Base-by-base conservation (phyloP, 35 echinoderm and acorn worm species). In the Antedon bifida region DNA sequence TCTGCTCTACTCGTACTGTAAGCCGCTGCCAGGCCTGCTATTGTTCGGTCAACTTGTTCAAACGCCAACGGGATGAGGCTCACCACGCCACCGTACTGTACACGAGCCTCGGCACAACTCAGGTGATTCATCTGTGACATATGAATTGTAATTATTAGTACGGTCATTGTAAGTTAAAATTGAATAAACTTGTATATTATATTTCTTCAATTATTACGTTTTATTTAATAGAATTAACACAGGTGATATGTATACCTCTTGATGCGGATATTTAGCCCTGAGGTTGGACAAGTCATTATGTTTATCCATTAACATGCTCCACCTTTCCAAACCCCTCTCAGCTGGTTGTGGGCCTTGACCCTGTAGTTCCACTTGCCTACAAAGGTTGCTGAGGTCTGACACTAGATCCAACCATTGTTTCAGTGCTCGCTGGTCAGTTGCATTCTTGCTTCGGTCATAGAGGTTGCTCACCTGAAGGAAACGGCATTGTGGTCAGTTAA, bases 181-280 rank as follows among this genome's bases (percentile, higher is more conserved):
- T 42, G 38, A n/a, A 42, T 42, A 14, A 42, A 42, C 38, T 42
- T 14, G 4, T 4, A 42, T 42, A 42, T 7, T 42, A 42, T n/a
- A n/a, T n/a, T n/a, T n/a, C n/a, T n/a, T n/a, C n/a, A n/a, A n/a
- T n/a, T n/a, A n/a, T n/a, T n/a, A n/a, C n/a, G n/a, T n/a, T n/a
- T n/a, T n/a, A n/a, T n/a, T n/a, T n/a, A n/a, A n/a, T n/a, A n/a
- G n/a, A n/a, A n/a, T n/a, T n/a, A n/a, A n/a, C n/a, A n/a, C n/a
- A n/a, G n/a, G n/a, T n/a, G n/a, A n/a, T 82, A 32, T 31, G 30
- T 82, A 39, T 75, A 99, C 95, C 88, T 99, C 95, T 88, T 92
- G 91, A 46, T 99, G 95, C 33, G 95, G 95, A 74, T 99, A 99
- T 83, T 89, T 92, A 11, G 88, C 95, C 44, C 83, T 83, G 28